Base-by-base conservation (phyloP, 2,113 vertebrate species). In the Oryzias curvinotus region DNA sequence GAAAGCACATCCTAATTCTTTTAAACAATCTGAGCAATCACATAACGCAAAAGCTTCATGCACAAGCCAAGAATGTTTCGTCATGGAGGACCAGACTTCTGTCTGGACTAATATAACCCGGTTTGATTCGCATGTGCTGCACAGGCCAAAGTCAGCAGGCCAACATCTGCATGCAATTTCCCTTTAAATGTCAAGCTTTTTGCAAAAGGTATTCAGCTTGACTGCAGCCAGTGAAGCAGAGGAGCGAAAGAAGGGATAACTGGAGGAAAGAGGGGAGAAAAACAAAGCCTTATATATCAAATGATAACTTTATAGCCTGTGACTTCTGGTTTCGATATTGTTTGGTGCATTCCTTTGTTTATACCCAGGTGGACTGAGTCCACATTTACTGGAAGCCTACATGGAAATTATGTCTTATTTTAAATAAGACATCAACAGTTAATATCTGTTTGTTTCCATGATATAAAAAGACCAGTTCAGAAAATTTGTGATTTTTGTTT, bases 101-200 rank as follows among this genome's bases (percentile, higher is more conserved):
- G 88, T 85, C 85, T 88, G 78, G 82, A 73, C 76, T 77, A 83
- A 85, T 83, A 80, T 62, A 83, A 78, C 71, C 67, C 25, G 64
- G 68, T 54, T 82, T 80, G 77, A 78, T 83, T 80, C 67, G 25
- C 78, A 72, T 68, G 53, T 65, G 69, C 56, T 57, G 53, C 66
- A 46, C 41, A 13, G 60, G 73, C 70, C 81, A 77, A 81, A 68
- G 69, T 36, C 84, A 89, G 74, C 73, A 54, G 57, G 57, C 76
- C 80, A 75, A 89, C 89, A 91, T 89, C 89, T 91, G 91, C 85
- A 83, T 52, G 74, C 83, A 90, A 90, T 91, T 89, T 91, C 82
- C 86, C 79, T 77, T 81, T 73, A 83, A 82, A 90, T 87, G 85
- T 82, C 70, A 81, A 82, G 86, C 78, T 83, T 86, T 71, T 86